A percentile compares a stretch with the other conserved stretches of the same genome.
Conservation (phyloP, 2,113 vertebrate species). For the Lepidothrix coronata region DNA sequence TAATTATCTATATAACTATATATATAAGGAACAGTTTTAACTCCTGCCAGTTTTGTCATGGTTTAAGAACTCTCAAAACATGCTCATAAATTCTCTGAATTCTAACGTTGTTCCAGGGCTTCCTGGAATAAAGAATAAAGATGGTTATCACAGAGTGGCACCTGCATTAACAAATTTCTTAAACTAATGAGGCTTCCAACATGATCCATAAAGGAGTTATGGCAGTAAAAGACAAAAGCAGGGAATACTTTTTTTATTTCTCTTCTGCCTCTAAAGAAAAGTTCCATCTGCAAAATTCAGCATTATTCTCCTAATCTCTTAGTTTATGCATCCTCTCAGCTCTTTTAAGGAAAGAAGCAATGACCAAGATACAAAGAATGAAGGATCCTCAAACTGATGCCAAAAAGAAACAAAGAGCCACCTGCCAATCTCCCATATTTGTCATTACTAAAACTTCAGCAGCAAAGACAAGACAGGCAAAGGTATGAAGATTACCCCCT, state of each 20-base stretch:
- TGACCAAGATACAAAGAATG: background rate
- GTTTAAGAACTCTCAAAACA: background rate
- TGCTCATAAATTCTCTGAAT: background rate
- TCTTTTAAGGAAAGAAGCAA: background rate
- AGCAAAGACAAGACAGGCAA: background rate
- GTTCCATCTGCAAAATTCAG: background rate
- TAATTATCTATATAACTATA: too few species aligned
- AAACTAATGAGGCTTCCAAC: background rate
- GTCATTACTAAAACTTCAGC: background rate
- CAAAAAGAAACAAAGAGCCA: background rate
- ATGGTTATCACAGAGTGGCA: fast-evolving
- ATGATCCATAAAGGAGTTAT: background rate
- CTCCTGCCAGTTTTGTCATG: background rate
- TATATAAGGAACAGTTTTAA: background rate
- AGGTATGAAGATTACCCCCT: background rate
- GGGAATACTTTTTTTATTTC: background rate
- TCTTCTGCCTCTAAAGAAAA: background rate
- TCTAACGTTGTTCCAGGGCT: background rate
- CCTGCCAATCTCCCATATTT: background rate
- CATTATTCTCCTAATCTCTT: background rate
- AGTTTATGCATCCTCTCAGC: background rate
- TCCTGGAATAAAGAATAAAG: background rate
- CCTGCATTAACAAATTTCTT: background rate
- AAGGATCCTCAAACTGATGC: background rate
- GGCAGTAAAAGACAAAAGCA: background rate